These are phyloP conservation scores for Dinomys branickii DNA, from an alignment of 2,113 vertebrate genomes.

Conservation along the genomic window DNA sequence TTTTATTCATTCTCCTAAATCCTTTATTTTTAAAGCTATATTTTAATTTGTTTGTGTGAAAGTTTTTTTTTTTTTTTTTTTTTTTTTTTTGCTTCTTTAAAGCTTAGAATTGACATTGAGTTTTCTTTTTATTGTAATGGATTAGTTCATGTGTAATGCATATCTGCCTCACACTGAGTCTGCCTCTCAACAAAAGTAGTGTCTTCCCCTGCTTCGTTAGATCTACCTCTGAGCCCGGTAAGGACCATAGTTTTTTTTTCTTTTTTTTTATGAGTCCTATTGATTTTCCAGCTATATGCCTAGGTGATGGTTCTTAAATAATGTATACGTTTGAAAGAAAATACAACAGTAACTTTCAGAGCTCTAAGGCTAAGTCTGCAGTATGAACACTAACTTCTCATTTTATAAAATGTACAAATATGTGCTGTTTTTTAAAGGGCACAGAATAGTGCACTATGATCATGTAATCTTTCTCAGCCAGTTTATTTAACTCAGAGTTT, in stretches of 20 bases:
- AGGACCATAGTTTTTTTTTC: no score
- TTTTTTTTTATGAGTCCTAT: not conserved
- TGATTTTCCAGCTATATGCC: slow-evolving; percentile 16
- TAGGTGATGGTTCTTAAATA: slow-evolving; percentile 27
- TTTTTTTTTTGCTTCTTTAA: no score
- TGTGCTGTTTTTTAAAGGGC: slow-evolving; percentile 31
- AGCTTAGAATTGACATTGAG: not conserved
- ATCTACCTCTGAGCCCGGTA: not conserved
- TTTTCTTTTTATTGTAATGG: slow-evolving; percentile 11
- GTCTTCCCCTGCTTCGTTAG: not conserved
- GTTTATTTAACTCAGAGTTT: not conserved
- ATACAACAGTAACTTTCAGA: not conserved
- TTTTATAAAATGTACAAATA: slow-evolving; percentile 18
- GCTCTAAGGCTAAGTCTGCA: not conserved
- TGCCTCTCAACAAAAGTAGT: not conserved
- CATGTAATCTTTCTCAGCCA: not conserved
- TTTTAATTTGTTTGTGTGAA: not conserved
- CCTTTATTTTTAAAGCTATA: not conserved
- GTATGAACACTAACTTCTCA: not conserved
- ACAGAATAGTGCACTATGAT: not conserved
- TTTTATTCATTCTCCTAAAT: not conserved
- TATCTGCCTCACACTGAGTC: not conserved
- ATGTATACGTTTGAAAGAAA: slow-evolving; percentile 8
- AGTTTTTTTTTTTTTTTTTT: no score
- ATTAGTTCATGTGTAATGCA: not conserved